A percentile compares a stretch with the other conserved stretches of the same genome.
These are phyloP conservation scores for Amphibalanus amphitrite DNA, from an alignment of 1,140 invertebrate genomes.

Conservation along the genomic window DNA sequence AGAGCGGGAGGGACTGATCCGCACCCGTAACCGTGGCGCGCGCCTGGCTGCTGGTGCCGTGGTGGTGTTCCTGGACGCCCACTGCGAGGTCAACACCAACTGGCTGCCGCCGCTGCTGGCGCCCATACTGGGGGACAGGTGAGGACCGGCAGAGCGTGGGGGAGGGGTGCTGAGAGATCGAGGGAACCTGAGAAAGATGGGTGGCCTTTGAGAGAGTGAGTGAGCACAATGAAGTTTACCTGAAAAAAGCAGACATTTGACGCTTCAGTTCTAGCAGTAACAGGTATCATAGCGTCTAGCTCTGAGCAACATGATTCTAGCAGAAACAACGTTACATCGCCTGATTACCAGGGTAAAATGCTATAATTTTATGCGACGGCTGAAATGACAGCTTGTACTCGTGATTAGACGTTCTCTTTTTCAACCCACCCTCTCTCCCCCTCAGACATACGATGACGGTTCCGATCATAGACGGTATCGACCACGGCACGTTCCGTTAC, in stretches of 20 bases:
- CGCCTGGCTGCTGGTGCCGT: constrained; percentile 84
- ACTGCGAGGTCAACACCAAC: constrained; percentile 58
- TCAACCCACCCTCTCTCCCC: background rate
- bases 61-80: constrained; percentile 91
- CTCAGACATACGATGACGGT: constrained; percentile 9
- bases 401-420: background rate
- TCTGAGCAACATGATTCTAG: too few species aligned
- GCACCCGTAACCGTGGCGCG: constrained; percentile 77
- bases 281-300: too few species aligned
- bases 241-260: too few species aligned
- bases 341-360: too few species aligned
- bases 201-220: too few species aligned
- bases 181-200: too few species aligned
- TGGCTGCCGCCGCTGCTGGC: constrained; percentile 91
- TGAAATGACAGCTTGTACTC: too few species aligned
- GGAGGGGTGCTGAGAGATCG: background rate
- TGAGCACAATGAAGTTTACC: too few species aligned
- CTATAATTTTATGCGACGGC: too few species aligned
- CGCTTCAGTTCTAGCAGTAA: too few species aligned
- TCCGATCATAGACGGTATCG: constrained; percentile 13
- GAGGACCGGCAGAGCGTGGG: constrained; percentile 5
- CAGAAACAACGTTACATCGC: too few species aligned
- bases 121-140: constrained; percentile 77
- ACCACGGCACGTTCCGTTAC: constrained; percentile 13
- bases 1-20: constrained; percentile 76